Conservation (phyloP, 2,113 vertebrate genomes). For the Sphyrna mokarran region DNA sequence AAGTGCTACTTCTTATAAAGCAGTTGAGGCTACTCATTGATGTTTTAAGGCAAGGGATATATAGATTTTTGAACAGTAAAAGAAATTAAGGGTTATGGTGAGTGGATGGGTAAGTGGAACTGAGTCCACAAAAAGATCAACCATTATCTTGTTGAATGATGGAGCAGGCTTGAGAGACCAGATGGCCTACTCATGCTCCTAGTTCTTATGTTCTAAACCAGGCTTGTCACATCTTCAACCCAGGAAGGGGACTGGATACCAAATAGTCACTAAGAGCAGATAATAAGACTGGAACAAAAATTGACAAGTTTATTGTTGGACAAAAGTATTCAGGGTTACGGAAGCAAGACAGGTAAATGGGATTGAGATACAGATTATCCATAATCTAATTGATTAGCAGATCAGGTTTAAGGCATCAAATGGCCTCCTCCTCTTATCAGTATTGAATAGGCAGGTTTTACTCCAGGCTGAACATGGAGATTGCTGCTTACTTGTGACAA, state of each 20-base stretch:
- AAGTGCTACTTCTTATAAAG: neutral
- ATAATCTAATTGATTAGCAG: neutral
- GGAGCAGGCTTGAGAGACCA: too few relatives aligned
- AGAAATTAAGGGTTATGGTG: too few relatives aligned
- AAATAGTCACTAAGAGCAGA: neutral
- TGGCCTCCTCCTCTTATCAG: neutral
- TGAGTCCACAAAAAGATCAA: too few relatives aligned
- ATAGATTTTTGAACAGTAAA: too few relatives aligned
- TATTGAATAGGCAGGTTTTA: neutral
- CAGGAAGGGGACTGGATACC: neutral
- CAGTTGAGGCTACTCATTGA: too few relatives aligned
- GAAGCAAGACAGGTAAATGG: neutral
- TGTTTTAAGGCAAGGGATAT: too few relatives aligned
- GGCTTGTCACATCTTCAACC: neutral
- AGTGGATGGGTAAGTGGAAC: too few relatives aligned
- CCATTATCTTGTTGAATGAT: too few relatives aligned
- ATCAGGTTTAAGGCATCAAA: neutral
- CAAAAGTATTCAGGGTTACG: neutral
- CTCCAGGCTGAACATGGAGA: too few relatives aligned
- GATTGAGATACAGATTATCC: neutral
- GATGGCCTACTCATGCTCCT: too few relatives aligned
- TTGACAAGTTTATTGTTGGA: neutral
- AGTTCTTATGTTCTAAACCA: neutral
- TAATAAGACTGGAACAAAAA: neutral
- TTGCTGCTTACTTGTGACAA: too few relatives aligned